Evolutionary conservation across 2,797 vertebrate species (phyloP).

Genomic region (Coccyzus lansbergi): DNA sequence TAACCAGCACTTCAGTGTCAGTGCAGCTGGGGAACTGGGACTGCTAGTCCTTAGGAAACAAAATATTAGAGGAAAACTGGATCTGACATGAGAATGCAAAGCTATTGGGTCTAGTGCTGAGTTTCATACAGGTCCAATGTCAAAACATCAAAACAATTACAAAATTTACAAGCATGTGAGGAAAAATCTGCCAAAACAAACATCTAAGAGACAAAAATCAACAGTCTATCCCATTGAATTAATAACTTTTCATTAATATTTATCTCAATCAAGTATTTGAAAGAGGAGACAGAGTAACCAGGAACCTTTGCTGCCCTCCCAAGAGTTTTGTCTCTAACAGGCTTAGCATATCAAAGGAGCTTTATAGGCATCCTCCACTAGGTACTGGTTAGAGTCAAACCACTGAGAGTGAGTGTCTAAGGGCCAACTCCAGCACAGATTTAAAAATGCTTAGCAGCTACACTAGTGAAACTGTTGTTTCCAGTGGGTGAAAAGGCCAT

Average conservation of each 20-base stretch:
- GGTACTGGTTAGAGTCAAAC: background rate
- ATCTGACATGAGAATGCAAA: background rate
- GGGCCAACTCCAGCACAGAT: background rate
- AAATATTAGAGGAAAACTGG: background rate
- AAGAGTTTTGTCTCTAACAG: background rate
- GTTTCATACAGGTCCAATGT: background rate
- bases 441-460: background rate
- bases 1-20: background rate
- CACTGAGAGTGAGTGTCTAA: background rate
- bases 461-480: background rate
- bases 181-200: background rate
- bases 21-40: background rate
- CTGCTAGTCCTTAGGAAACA: background rate
- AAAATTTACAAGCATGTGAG: background rate
- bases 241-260: background rate
- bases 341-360: background rate
- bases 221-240: background rate
- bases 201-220: background rate
- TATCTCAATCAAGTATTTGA: background rate
- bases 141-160: background rate
- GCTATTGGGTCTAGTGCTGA: background rate
- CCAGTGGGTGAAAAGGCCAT: background rate
- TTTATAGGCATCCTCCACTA: background rate
- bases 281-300: background rate
- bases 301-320: background rate